phyloP scores from a whole-genome alignment of 1,140 invertebrate species.

The Aphaenogaster ashmeadi region DNA sequence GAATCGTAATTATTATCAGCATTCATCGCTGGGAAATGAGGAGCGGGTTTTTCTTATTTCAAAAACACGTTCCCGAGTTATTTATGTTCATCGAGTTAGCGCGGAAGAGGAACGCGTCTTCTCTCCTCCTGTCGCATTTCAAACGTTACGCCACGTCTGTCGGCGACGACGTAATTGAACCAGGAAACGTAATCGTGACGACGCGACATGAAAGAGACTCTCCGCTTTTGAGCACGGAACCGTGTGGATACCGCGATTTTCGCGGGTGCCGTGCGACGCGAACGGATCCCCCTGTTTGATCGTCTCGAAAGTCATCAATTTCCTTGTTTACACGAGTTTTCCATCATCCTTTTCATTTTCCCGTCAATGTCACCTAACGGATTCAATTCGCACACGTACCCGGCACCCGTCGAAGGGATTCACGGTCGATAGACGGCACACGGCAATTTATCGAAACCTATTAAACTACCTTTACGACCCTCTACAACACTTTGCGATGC shows the following conservation, averaged over 20 bases:
- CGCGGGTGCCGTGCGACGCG: background rate
- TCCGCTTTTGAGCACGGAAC: constrained; percentile 17
- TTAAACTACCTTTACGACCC: constrained; percentile 45
- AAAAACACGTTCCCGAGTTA: background rate
- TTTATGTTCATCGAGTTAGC: constrained; percentile 19
- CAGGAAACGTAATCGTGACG: constrained; percentile 5
- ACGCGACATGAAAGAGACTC: constrained; percentile 4
- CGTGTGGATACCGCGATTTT: constrained; percentile 17
- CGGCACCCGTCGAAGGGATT: background rate
- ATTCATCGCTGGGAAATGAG: background rate
- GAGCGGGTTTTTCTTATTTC: background rate
- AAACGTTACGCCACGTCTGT: background rate
- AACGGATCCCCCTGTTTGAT: constrained; percentile 45
- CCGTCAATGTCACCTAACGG: constrained; percentile 10
- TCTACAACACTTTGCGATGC: constrained; percentile 31
- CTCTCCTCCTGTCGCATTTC: background rate
- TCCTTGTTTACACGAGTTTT: constrained; percentile 52
- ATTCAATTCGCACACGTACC: constrained; percentile 9
- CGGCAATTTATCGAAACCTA: constrained; percentile 59
- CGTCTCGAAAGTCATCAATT: constrained; percentile 49
- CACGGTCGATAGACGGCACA: constrained; percentile 32
- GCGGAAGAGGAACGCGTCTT: background rate
- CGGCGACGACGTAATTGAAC: background rate
- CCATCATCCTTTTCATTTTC: constrained; percentile 56
- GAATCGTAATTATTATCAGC: constrained; percentile 19